Evolutionary conservation across 1,140 invertebrate species (phyloP).

Genomic region (Pseudomyrmex flavicornis): DNA sequence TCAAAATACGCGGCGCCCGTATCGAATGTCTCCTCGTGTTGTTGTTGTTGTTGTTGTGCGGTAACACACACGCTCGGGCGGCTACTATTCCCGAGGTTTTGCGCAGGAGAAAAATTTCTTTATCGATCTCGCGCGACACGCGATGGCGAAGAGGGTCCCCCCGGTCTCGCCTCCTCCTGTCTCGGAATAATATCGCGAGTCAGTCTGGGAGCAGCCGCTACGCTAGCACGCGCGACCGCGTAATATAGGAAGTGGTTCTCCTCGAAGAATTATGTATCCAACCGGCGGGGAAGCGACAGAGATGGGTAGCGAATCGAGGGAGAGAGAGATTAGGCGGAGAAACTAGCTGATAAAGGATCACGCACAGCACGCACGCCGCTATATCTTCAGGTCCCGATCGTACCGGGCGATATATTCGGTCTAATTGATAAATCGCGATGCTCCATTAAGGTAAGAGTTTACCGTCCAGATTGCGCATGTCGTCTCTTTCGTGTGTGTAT

Average conservation of each 20-base stretch:
- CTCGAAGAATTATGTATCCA: constrained; percentile 56
- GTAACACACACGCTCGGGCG: background rate
- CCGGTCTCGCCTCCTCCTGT: background rate
- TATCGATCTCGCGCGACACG: constrained; percentile 48
- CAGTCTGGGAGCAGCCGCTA: constrained; percentile 27
- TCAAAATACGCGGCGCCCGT: constrained; percentile 28
- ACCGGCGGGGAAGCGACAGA: background rate
- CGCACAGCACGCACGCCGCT: constrained; percentile 38
- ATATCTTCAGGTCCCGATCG: constrained; percentile 49
- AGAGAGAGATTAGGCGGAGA: background rate
- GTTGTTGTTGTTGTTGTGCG: constrained; percentile 9
- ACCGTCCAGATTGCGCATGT: constrained; percentile 43
- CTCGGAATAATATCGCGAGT: constrained; percentile 49
- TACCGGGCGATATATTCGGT: constrained; percentile 58
- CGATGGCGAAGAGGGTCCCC: constrained; percentile 21
- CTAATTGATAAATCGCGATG: constrained; percentile 79
- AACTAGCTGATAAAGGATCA: constrained; percentile 28
- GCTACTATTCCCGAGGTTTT: constrained; percentile 24
- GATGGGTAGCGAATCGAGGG: background rate
- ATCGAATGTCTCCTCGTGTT: constrained; percentile 36
- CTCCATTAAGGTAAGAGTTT: constrained; percentile 65
- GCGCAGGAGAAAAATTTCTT: constrained; percentile 45
- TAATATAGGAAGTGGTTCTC: constrained; percentile 58
- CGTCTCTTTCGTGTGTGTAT: background rate
- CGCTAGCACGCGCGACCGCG: constrained; percentile 40